Evolutionary conservation across 2,113 vertebrate genomes (phyloP), one percentile per base, ranked within the genome.

Genomic region (Passer montanus): DNA sequence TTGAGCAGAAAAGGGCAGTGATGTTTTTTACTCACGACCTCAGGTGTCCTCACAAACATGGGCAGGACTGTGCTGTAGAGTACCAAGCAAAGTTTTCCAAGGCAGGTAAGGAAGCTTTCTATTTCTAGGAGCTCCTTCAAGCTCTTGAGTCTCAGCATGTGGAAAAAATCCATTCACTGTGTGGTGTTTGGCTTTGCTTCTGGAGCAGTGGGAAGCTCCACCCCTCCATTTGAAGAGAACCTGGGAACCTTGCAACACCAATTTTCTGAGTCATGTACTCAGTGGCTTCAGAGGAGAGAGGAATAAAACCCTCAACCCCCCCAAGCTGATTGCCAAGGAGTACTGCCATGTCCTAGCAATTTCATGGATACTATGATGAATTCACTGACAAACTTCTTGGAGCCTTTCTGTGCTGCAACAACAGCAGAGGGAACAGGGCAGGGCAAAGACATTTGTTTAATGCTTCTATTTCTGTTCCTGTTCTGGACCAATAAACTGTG

Each of bases 51-150:
- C 14, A 14, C 76, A 70, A 84, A 67, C 55, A 49, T 7, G 39
- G 66, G 67, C 56, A 64, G 50, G 66, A 62, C 33, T 47, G 24
- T 21, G 21, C 22, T 43, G 23, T 19, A 58, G 44, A 91, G 50
- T 31, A 64, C 47, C 56, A 41, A 60, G 46, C 44, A 79, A 74
- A 83, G n/a, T 89, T 95, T 95, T 91, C 93, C 84, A 79, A 67
- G 79, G 67, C 55, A 93, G 73, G 76, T 90, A 63, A 73, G 13
- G 50, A 75, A 90, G 50, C 15, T 72, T 87, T 80, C 55, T 91
- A 31, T 53, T 91, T 77, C 72, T 86, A 75, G 58, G 60, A 76
- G 47, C 66, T 91, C 33, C 52, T 87, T 75, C 35, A 80, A 39
- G 17, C 69, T 44, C 49, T 26, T 58, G 37, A 12, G n/a, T 72